These are phyloP conservation scores for Carollia perspicillata DNA, from an alignment of 2,113 vertebrate genomes.

Conservation along the genomic window DNA sequence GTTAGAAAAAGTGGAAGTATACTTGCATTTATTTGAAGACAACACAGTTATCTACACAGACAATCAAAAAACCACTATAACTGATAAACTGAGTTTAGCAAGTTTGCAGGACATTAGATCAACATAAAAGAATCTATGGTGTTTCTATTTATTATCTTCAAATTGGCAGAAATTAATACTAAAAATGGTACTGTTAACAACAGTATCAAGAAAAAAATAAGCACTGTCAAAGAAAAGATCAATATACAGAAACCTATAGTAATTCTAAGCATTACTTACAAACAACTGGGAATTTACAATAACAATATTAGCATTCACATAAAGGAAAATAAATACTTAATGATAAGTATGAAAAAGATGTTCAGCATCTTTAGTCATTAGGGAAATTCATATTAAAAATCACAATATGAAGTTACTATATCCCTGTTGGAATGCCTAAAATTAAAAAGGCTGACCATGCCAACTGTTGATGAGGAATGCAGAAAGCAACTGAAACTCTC, in stretches of 20 bases:
- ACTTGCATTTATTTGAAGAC: not conserved
- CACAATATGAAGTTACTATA: not conserved
- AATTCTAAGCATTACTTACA: not conserved
- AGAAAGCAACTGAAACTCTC: not conserved
- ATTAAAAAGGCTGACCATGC: not conserved
- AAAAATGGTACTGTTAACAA: not conserved
- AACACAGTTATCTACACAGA: not conserved
- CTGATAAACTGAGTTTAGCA: not conserved
- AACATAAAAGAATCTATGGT: not conserved
- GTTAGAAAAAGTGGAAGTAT: not conserved
- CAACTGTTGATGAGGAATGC: not conserved
- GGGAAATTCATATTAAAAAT: not conserved
- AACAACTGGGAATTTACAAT: not conserved
- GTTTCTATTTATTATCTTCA: not conserved
- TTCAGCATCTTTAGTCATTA: not conserved
- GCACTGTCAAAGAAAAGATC: not conserved
- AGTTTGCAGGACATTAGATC: not conserved
- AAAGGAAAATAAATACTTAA: not conserved
- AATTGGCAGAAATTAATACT: not conserved
- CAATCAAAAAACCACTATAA: not conserved
- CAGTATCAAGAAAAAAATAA: not conserved
- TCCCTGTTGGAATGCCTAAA: not conserved
- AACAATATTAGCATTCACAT: not conserved
- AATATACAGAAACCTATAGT: not conserved
- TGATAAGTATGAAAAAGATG: not conserved